Conservation (phyloP, 1,140 invertebrate genomes). For the Megalopta genalis region DNA sequence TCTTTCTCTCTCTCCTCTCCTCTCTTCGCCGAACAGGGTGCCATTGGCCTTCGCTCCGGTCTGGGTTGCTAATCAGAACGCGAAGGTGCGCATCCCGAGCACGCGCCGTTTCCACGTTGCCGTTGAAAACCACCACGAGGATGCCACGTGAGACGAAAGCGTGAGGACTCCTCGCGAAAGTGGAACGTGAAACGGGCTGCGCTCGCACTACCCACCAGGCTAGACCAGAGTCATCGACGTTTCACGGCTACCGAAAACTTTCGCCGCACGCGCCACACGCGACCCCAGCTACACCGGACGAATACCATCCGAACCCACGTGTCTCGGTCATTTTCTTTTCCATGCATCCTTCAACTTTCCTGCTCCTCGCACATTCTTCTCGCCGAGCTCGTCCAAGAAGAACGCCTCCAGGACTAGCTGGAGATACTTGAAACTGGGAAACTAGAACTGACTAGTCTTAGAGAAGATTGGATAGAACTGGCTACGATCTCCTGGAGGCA, state of each 20-base stretch:
- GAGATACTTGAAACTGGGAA: no score
- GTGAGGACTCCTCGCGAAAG: slow-evolving; percentile 71
- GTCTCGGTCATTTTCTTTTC: background rate
- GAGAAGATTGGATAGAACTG: no score
- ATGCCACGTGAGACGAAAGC: slow-evolving; percentile 69
- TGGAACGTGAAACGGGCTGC: slow-evolving; percentile 69
- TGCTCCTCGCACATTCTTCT: no score
- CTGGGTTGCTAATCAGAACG: slow-evolving; percentile 72
- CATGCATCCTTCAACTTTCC: no score
- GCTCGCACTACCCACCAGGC: slow-evolving; percentile 29
- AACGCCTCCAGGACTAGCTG: no score
- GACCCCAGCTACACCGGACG: background rate
- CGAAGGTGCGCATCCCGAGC: slow-evolving; percentile 72
- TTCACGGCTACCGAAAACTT: slow-evolving; percentile 47
- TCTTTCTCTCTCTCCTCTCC: no score
- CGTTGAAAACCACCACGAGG: slow-evolving; percentile 65
- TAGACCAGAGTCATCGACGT: slow-evolving; percentile 22
- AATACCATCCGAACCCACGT: no score
- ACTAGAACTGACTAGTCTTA: no score
- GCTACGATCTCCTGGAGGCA: no score
- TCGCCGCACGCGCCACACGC: slow-evolving; percentile 20
- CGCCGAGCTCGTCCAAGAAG: no score
- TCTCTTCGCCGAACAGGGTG: slow-evolving; percentile 43
- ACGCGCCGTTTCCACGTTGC: slow-evolving; percentile 67
- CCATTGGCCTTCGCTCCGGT: slow-evolving; percentile 66